Evolutionary conservation across 2,797 vertebrate species (phyloP), one percentile per base, ranked within the genome.

Genomic region (Macropodus opercularis): DNA sequence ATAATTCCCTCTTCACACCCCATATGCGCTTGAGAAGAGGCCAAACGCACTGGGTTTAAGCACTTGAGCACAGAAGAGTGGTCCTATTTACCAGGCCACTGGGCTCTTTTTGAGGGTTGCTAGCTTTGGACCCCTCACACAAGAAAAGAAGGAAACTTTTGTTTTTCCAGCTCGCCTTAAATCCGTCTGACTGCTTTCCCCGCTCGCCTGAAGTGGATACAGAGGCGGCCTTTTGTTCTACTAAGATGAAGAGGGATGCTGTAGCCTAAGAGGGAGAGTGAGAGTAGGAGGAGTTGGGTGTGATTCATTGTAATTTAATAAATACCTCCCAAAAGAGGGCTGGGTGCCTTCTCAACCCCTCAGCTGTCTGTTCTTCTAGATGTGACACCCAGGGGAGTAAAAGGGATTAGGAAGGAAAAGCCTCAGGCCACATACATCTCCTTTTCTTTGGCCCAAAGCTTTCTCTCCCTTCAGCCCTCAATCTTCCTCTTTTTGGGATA

Each of bases 151-250:
- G 26, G 7, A 79, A 80, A 75, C 79, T 81, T 82, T 80, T 78
- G 64, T 79, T 78, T 85, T 81, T 76, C 55, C 5, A 43, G 71
- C 75, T 79, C 56, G 34, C 69, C 63, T 87, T 65, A 76, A 87
- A 78, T 75, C 77, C 23, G 47, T 69, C 75, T 63, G 75, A 79
- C 80, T 75, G 79, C 80, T 58, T 69, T 67, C 58, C 71, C 60
- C 41, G 64, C 81, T 85, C 52, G 73, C 80, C 81, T 79, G 79
- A 84, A 86, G 81, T 81, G 80, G 77, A 84, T 49, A 79, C 80
- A 79, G 82, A 85, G 72, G 73, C 54, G 8, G 24, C 66, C 69
- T 86, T 87, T 88, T 90, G 87, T 89, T 87, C 81, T 64, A 62
- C 42, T 8, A 7, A 71, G 69, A 84, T 85, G 84, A 83, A 85